phyloP scores from a whole-genome alignment of 2,888 invertebrate species.

The Therioaphis trifolii region DNA sequence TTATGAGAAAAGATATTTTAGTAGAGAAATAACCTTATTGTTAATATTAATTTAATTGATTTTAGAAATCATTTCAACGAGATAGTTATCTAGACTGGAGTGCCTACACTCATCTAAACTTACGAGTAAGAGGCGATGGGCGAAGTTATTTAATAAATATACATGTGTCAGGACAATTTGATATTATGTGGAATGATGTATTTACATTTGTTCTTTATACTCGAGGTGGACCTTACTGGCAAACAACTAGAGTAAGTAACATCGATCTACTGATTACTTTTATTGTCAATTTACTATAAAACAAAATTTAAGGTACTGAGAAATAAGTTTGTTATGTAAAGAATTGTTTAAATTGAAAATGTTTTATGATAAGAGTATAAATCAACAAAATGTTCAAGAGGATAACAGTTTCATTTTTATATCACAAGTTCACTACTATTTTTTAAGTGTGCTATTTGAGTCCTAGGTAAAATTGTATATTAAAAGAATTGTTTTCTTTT shows the following conservation, averaged over 20 bases:
- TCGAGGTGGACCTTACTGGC: constrained; percentile 99
- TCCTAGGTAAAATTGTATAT: too few species aligned
- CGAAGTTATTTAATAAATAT: constrained; percentile 88
- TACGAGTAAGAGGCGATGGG: constrained; percentile 93
- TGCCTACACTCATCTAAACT: constrained; percentile 79
- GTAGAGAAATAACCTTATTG: background rate
- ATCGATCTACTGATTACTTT: background rate
- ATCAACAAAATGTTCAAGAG: too few species aligned
- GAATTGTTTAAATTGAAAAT: too few species aligned
- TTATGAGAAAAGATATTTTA: constrained; percentile 8
- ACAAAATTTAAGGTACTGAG: too few species aligned
- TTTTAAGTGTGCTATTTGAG: too few species aligned
- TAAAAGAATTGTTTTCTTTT: too few species aligned
- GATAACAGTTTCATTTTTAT: too few species aligned
- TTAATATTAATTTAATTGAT: constrained; percentile 63
- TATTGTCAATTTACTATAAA: too few species aligned
- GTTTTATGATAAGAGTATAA: too few species aligned
- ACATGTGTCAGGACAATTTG: constrained; percentile 79
- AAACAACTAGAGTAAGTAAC: constrained; percentile 72
- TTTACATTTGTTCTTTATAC: constrained; percentile 90
- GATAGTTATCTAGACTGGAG: constrained; percentile 80
- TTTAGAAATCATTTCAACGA: constrained; percentile 85
- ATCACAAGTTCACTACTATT: too few species aligned
- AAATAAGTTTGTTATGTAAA: too few species aligned
- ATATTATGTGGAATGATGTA: constrained; percentile 89